Conservation (phyloP, 1,140 invertebrate species). For the Dinoponera quadriceps region DNA sequence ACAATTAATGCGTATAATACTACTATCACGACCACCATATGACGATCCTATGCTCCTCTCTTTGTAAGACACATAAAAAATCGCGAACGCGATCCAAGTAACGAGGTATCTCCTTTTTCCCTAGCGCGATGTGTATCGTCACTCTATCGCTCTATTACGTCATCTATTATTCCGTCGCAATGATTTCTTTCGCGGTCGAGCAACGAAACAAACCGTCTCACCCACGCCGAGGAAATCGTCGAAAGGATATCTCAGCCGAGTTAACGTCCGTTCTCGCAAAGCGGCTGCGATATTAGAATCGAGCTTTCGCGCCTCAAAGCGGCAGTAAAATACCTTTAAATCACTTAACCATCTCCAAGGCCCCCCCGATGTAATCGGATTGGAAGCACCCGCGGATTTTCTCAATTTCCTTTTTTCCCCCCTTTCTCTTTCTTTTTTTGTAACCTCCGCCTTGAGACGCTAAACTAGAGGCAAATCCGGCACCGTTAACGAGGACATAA, state of each 20-base stretch:
- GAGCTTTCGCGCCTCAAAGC: neutral
- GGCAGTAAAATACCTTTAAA: constrained; percentile 22
- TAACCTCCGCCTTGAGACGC: constrained; percentile 17
- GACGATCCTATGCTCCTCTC: no score
- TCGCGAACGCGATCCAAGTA: no score
- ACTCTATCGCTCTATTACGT: neutral
- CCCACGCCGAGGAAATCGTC: neutral
- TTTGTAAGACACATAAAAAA: no score
- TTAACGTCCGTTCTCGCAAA: neutral
- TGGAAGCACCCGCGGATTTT: constrained; percentile 7
- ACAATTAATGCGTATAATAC: no score
- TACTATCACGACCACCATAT: no score
- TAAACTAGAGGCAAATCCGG: constrained; percentile 59
- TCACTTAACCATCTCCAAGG: constrained; percentile 19
- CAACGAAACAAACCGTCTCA: neutral
- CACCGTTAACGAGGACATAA: constrained; percentile 59
- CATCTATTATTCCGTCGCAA: neutral
- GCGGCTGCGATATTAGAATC: constrained; percentile 4
- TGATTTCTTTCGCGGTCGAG: neutral
- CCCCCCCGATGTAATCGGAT: constrained; percentile 57
- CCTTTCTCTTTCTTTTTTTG: neutral
- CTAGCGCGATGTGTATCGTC: no score
- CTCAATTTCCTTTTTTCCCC: neutral
- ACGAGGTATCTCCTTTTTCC: no score
- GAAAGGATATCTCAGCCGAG: neutral